Percentiles rank a stretch among this genome's conserved stretches.
Evolutionary conservation across 2,888 invertebrate genomes (phyloP).

Genomic region (Candidula unifasciata): DNA sequence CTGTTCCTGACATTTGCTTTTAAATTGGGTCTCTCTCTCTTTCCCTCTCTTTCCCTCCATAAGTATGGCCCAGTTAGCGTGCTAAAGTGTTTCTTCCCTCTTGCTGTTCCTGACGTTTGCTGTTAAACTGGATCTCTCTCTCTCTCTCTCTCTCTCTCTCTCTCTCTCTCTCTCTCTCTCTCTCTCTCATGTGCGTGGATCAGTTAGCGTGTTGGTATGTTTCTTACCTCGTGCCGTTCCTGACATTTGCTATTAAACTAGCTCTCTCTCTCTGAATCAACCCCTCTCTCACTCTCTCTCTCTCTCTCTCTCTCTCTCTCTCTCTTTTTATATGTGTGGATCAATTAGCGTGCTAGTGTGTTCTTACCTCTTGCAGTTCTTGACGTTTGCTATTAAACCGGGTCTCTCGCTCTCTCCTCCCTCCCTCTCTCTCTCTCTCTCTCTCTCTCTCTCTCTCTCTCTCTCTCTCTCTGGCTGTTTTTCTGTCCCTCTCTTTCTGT

Average conservation of each 20-base stretch:
- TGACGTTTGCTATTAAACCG: no score
- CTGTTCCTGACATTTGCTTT: neutral
- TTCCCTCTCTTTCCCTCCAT: neutral
- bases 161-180: neutral
- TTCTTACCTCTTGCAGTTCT: no score
- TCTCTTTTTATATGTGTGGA: neutral
- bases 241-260: neutral
- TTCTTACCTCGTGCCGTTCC: neutral
- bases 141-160: no score
- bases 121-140: neutral
- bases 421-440: no score
- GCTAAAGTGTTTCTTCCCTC: neutral
- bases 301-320: slow-evolving; percentile 7
- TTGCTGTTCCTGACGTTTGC: neutral
- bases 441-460: no score
- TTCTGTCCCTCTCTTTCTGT: no score
- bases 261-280: neutral
- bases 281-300: neutral
- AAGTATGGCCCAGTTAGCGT: neutral
- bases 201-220: neutral
- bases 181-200: neutral
- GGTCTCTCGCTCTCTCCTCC: no score
- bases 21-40: neutral
- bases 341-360: no score
- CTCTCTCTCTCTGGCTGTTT: no score